These are phyloP conservation scores for Cheilosia vulpina DNA, from an alignment of 2,888 invertebrate species.

Conservation along the genomic window DNA sequence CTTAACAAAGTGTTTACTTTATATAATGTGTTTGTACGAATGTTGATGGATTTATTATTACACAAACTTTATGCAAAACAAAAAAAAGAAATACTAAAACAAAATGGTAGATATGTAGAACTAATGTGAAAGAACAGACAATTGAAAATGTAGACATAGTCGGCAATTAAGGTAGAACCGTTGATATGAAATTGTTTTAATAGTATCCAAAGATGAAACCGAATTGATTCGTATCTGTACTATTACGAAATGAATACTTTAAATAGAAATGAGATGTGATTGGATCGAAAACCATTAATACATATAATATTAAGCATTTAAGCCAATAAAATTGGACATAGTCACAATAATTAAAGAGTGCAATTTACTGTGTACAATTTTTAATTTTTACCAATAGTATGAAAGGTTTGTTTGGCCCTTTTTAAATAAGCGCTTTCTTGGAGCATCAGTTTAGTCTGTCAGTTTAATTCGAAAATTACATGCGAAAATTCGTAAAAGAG, in stretches of 20 bases:
- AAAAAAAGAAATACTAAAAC: background rate
- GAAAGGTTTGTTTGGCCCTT: too few species aligned
- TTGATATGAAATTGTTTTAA: constrained; percentile 37
- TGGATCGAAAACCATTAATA: constrained; percentile 70
- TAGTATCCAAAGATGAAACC: constrained; percentile 25
- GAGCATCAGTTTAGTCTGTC: too few species aligned
- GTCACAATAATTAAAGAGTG: constrained; percentile 44
- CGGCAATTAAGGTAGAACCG: constrained; percentile 32
- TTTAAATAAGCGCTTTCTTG: too few species aligned
- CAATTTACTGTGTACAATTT: constrained; percentile 30
- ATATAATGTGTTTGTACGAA: constrained; percentile 38
- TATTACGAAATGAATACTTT: constrained; percentile 33
- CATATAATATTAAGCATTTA: constrained; percentile 64
- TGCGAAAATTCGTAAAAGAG: too few species aligned
- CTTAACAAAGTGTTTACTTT: background rate
- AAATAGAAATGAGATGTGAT: constrained; percentile 66
- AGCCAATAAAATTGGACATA: constrained; percentile 67
- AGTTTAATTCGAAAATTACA: too few species aligned
- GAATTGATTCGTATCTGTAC: constrained; percentile 42
- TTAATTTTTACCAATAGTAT: background rate
- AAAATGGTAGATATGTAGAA: constrained; percentile 42
- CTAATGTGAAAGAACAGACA: constrained; percentile 45
- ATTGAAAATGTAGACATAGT: constrained; percentile 42
- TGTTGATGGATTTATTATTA: constrained; percentile 41
- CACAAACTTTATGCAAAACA: background rate